Evolutionary conservation across 2,113 vertebrate species (phyloP).

Genomic region (Collichthys lucidus): DNA sequence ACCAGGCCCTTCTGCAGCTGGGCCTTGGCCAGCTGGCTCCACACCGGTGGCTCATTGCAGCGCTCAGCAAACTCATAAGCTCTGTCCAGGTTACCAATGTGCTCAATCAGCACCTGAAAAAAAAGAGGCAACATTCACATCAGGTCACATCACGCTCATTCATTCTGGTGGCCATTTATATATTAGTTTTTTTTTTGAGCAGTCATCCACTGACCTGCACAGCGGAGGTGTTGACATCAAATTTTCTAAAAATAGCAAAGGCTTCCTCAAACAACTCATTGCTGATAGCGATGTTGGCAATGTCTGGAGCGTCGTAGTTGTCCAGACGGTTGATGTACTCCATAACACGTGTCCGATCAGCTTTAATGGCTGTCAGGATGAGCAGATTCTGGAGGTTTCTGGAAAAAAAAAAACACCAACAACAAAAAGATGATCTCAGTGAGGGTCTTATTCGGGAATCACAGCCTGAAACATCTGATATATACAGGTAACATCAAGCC

Average conservation of each 20-base stretch:
- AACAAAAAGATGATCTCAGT: constrained; percentile 10
- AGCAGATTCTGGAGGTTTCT: constrained; percentile 98
- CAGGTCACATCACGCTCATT: neutral
- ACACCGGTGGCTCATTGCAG: constrained; percentile 98
- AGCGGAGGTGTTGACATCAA: constrained; percentile 99
- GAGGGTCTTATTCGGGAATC: neutral
- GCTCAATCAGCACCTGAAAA: constrained; percentile 95
- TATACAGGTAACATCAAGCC: neutral
- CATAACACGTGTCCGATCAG: constrained; percentile 98
- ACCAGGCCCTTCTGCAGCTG: constrained; percentile 98
- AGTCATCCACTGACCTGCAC: constrained; percentile 88
- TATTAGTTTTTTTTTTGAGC: neutral
- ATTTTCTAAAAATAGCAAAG: constrained; percentile 98
- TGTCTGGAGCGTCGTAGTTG: constrained; percentile 98
- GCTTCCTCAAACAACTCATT: constrained; percentile 99
- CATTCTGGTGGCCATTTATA: neutral
- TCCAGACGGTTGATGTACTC: constrained; percentile 98
- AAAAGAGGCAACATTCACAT: constrained; percentile 5
- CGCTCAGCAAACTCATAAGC: constrained; percentile 99
- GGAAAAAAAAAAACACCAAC: neutral
- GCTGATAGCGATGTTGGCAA: constrained; percentile 98
- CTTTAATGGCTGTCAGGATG: constrained; percentile 98
- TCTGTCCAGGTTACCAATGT: constrained; percentile 98
- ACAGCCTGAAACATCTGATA: neutral
- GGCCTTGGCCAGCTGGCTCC: constrained; percentile 99